Conservation (phyloP, 92 coral and sea anemone species). For the Galaxea fascicularis region DNA sequence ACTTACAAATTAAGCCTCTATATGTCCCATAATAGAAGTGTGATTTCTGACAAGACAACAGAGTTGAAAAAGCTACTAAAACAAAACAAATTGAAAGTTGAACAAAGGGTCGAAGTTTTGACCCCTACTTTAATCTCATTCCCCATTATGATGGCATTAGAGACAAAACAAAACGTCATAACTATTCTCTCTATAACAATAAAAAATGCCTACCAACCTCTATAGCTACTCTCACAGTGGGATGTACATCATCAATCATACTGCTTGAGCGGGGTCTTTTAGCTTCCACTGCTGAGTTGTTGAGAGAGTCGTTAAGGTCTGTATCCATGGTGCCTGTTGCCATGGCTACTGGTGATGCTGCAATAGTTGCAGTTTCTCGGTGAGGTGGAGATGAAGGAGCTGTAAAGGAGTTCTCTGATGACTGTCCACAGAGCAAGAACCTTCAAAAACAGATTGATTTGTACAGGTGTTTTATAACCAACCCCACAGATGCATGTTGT, state of each 20-base stretch:
- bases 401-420: constrained; percentile 88
- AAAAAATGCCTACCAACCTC: constrained; percentile 56
- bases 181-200: too few species aligned
- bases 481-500: background rate
- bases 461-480: background rate
- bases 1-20: background rate
- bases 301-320: constrained; percentile 75
- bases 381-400: constrained; percentile 79
- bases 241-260: constrained; percentile 91
- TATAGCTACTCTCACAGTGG: constrained; percentile 87
- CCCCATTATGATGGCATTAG: too few species aligned
- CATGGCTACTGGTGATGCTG: constrained; percentile 84
- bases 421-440: constrained; percentile 89
- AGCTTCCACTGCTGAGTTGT: constrained; percentile 80
- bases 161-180: too few species aligned
- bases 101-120: too few species aligned
- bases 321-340: constrained; percentile 88
- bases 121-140: too few species aligned
- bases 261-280: constrained; percentile 92
- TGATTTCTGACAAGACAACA: too few species aligned
- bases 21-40: too few species aligned
- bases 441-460: constrained; percentile 37
- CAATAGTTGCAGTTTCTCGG: constrained; percentile 79
- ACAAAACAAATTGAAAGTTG: too few species aligned
- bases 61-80: too few species aligned